A percentile compares a stretch with the other conserved stretches of the same genome.
Evolutionary conservation across 2,888 invertebrate species (phyloP).

Genomic region (Cerastis rubricosa): DNA sequence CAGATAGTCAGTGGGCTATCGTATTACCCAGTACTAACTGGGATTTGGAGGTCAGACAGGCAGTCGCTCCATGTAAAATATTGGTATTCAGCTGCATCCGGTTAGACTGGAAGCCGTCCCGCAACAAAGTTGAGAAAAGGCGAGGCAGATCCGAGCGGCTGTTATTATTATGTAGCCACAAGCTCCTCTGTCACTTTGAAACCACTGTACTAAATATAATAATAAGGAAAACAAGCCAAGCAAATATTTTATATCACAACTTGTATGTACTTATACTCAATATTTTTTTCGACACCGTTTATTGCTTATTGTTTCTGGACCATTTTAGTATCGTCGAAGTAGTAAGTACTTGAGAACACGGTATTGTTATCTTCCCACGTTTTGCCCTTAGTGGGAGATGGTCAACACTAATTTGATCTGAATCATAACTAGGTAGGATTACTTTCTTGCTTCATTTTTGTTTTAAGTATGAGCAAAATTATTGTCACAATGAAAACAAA

Average conservation of each 20-base stretch:
- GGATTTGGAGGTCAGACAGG: too few species aligned
- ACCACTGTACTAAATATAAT: too few species aligned
- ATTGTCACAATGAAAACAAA: background rate
- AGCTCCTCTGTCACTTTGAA: too few species aligned
- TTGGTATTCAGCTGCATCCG: too few species aligned
- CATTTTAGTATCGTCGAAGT: conserved; percentile 18
- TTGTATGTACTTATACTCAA: background rate
- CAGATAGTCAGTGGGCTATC: too few species aligned
- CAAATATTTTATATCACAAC: background rate
- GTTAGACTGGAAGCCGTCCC: too few species aligned
- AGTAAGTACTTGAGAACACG: conserved; percentile 16
- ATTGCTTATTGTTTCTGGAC: conserved; percentile 33
- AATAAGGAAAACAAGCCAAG: background rate
- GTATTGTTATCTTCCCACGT: conserved; percentile 50
- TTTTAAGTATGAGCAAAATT: background rate
- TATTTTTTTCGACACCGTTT: conserved; percentile 5
- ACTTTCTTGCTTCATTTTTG: background rate
- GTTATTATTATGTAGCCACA: too few species aligned
- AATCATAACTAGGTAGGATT: background rate
- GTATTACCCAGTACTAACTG: too few species aligned
- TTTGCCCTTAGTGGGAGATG: conserved; percentile 5
- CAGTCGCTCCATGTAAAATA: too few species aligned
- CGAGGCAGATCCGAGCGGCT: too few species aligned
- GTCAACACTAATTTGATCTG: conserved; percentile 19
- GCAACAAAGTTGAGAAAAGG: too few species aligned